Evolutionary conservation across 2,797 vertebrate genomes (phyloP), one percentile per base, ranked within the genome.

Genomic region (Borostomias antarcticus): DNA sequence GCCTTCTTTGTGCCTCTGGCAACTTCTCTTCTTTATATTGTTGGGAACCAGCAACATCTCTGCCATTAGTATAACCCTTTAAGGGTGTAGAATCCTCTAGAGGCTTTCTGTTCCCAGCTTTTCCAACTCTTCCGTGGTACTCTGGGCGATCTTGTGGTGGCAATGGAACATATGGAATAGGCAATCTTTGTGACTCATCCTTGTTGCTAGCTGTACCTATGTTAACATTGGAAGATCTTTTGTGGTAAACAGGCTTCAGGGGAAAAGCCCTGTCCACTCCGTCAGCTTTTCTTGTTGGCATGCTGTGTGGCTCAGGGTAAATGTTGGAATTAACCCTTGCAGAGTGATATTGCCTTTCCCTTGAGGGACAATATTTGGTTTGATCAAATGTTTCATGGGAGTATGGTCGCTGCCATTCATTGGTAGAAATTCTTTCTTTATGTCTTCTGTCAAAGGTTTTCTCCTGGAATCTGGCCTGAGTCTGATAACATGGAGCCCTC

Each of bases 231-330:
- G 50, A 29, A 32, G 65, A 52, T 61, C 87, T 89, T 68, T 72
- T 89, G 72, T 91, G 88, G 71, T 73, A 76, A 64, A 96, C 82
- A 2, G 94, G 92, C 78, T 95, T 94, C 50, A 92, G 85, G 15
- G 92, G 93, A 79, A 94, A 90, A 1, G 92, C 86, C 33, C 59
- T 74, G 56, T 94, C 92, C 23, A 86, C 82, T 28, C 73, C 84
- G 66, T 86, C 80, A 68, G 69, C 79, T 75, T 58, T 81, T 43
- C 71, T 87, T 32, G 58, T 58, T 62, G 73, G 59, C 40, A 62
- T 81, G 52, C 69, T 72, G 11, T 77, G 76, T 43, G 82, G 77
- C 67, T 74, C 30, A 45, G 57, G 58, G 15, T 52, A 10, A 17
- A 43, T 47, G 62, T 66, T 69, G 43, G 30, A 50, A 57, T 56